phyloP scores from a whole-genome alignment of 2,113 vertebrate genomes.

The Microcebus ravelobensis region DNA sequence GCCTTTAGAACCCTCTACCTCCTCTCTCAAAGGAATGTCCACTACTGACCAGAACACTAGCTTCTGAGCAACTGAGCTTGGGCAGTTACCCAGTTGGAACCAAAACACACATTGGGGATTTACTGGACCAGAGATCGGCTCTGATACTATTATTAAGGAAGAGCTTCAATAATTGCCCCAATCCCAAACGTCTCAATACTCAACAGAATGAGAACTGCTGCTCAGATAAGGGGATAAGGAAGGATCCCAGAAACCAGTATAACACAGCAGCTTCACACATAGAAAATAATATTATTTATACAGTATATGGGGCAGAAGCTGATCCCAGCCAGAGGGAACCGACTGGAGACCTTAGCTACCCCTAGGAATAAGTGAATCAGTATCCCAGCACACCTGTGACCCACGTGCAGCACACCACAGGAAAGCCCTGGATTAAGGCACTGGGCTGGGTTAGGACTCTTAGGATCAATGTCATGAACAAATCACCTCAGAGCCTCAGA shows the following conservation, averaged over 20 bases:
- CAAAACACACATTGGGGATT: background rate
- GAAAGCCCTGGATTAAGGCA: background rate
- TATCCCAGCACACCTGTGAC: background rate
- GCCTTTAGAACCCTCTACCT: background rate
- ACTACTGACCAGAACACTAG: background rate
- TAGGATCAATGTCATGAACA: slow-evolving; percentile 23
- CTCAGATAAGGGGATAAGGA: background rate
- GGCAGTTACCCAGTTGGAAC: background rate
- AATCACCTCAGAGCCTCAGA: slow-evolving; percentile 33
- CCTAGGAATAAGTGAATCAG: background rate
- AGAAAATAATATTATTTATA: slow-evolving; percentile 32
- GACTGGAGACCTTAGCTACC: background rate
- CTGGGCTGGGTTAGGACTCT: background rate
- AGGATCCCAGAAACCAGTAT: background rate
- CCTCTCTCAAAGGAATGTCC: background rate
- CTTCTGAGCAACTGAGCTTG: background rate
- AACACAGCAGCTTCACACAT: background rate
- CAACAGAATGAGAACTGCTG: slow-evolving; percentile 9
- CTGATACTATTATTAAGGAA: slow-evolving; percentile 3
- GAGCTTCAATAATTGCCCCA: background rate
- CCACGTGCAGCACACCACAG: background rate
- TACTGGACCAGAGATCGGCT: slow-evolving; percentile 15
- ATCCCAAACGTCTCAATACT: slow-evolving; percentile 19
- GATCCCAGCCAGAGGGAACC: background rate
- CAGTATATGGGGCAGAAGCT: background rate